Conservation (phyloP, 1,140 invertebrate species). For the Ooceraea biroi region DNA sequence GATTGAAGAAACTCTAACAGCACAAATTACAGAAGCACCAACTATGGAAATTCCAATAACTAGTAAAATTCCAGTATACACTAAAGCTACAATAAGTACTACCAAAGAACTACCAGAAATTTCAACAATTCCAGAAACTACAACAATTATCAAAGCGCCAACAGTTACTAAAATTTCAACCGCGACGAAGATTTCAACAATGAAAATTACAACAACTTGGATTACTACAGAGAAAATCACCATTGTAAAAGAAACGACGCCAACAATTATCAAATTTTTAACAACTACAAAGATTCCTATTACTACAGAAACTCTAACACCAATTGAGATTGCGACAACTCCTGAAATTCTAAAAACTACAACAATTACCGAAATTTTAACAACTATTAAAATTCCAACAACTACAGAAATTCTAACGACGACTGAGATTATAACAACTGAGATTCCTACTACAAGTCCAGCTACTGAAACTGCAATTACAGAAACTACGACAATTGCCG, state of each 20-base stretch:
- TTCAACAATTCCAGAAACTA: background rate
- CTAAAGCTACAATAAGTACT: background rate
- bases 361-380: background rate
- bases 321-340: background rate
- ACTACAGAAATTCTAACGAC: no score
- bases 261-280: background rate
- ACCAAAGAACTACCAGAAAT: no score
- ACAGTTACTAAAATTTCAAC: background rate
- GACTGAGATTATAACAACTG: background rate
- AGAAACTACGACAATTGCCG: no score
- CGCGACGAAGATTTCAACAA: background rate
- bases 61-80: background rate
- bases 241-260: background rate
- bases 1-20: constrained; percentile 46
- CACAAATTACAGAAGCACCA: constrained; percentile 33
- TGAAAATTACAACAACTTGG: constrained; percentile 13
- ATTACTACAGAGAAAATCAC: background rate
- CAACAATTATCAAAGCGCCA: background rate
- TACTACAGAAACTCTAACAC: background rate
- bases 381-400: background rate
- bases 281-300: background rate
- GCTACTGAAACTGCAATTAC: background rate
- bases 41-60: constrained; percentile 12
- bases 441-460: no score
- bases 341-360: no score